phyloP scores from a whole-genome alignment of 2,797 vertebrate genomes.

The Crenichthys baileyi region DNA sequence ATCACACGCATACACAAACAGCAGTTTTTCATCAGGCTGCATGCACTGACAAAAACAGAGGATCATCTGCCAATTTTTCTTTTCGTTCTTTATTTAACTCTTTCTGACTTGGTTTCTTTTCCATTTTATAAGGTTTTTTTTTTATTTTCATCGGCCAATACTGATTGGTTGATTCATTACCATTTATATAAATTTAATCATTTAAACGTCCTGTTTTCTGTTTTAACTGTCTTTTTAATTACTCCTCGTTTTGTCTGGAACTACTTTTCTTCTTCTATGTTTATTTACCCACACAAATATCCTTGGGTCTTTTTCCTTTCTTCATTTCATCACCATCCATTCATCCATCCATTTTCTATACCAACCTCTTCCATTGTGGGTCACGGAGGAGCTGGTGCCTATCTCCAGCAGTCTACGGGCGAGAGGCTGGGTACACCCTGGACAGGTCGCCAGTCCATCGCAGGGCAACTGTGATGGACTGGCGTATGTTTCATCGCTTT shows the following conservation, averaged over 20 bases:
- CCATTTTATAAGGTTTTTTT: background rate
- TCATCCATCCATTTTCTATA: no score
- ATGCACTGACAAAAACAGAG: conserved; percentile 16
- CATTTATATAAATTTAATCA: background rate
- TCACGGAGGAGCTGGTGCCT: no score
- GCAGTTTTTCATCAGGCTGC: conserved; percentile 27
- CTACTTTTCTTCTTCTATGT: background rate
- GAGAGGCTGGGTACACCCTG: no score
- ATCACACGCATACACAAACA: conserved; percentile 42
- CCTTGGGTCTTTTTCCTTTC: background rate
- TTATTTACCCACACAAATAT: conserved; percentile 1
- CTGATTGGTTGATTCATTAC: background rate
- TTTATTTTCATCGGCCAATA: background rate
- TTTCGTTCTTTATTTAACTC: background rate
- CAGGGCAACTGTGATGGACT: no score
- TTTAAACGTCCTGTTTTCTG: background rate
- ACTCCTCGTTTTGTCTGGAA: background rate
- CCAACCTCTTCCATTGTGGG: no score
- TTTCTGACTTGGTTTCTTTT: background rate
- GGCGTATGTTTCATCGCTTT: background rate
- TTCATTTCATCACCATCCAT: no score
- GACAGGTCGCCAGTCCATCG: no score
- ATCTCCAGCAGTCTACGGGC: no score
- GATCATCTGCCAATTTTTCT: conserved; percentile 16
- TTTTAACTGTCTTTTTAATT: background rate